Conservation (phyloP, 2,797 vertebrate species). For the Eulemur coronatus region DNA sequence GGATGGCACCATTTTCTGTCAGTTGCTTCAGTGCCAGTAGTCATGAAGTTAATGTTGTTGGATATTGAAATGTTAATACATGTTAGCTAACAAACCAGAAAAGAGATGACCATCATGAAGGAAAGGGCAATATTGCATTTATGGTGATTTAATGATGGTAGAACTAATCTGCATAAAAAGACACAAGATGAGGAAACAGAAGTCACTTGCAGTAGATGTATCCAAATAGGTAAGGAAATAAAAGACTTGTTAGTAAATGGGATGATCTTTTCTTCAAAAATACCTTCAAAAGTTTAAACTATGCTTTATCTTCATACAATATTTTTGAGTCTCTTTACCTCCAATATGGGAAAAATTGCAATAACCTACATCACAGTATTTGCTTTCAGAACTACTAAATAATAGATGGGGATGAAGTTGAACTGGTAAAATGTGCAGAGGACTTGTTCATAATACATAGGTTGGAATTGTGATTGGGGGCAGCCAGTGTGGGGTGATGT, state of each 20-base stretch:
- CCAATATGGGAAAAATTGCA: neutral
- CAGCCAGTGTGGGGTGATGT: neutral
- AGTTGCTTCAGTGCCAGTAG: neutral
- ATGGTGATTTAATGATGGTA: neutral
- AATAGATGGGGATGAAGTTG: neutral
- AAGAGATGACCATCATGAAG: neutral
- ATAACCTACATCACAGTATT: neutral
- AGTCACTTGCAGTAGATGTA: neutral
- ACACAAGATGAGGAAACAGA: neutral
- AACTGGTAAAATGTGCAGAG: neutral
- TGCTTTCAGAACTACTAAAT: neutral
- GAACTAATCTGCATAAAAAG: neutral
- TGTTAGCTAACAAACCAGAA: neutral
- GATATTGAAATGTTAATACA: neutral
- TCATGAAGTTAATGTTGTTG: neutral
- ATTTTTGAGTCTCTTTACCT: neutral
- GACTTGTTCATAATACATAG: neutral
- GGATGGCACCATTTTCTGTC: neutral
- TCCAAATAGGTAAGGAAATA: neutral
- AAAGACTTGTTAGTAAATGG: neutral
- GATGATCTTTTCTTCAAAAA: constrained; percentile 14
- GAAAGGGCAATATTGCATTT: neutral
- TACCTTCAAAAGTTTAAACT: neutral
- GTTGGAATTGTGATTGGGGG: neutral
- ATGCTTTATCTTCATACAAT: neutral